phyloP scores from a whole-genome alignment of 1,140 invertebrate species.

The Lordiphosa clarofinis region DNA sequence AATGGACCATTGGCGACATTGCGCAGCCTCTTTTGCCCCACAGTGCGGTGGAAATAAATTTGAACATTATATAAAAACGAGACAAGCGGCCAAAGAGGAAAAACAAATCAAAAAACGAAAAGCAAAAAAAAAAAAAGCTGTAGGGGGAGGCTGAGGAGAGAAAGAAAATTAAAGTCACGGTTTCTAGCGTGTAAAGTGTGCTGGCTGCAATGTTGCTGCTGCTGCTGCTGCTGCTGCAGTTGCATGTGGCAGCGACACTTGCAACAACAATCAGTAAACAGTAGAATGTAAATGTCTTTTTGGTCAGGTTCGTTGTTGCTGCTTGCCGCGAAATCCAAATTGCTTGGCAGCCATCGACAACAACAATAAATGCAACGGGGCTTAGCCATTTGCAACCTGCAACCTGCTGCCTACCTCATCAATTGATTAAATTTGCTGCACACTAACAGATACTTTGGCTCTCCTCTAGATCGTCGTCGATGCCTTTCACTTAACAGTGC shows the following conservation, averaged over 20 bases:
- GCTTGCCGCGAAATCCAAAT: conserved; percentile 72
- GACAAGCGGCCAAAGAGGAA: conserved; percentile 25
- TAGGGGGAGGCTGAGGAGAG: conserved; percentile 10
- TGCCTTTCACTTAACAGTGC: conserved; percentile 73
- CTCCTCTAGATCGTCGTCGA: conserved; percentile 62
- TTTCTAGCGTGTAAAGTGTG: conserved; percentile 74
- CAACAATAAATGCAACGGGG: conserved; percentile 64
- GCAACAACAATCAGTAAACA: conserved; percentile 63
- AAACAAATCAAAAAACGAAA: conserved; percentile 64
- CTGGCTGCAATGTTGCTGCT: conserved; percentile 16
- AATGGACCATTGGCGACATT: conserved; percentile 57
- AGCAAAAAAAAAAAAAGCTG: conserved; percentile 2
- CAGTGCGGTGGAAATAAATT: conserved; percentile 43
- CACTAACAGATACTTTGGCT: conserved; percentile 50
- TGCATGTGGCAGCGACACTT: conserved; percentile 54
- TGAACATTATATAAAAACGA: conserved; percentile 70
- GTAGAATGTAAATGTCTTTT: conserved; percentile 76
- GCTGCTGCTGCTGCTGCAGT: conserved; percentile 40
- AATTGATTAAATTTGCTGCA: conserved; percentile 75
- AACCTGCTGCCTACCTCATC: conserved; percentile 60
- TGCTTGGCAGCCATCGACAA: conserved; percentile 59
- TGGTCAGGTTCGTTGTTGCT: conserved; percentile 67
- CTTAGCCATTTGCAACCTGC: conserved; percentile 46
- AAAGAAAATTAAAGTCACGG: conserved; percentile 77
- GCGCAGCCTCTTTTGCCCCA: conserved; percentile 36